phyloP scores from a whole-genome alignment of 2,113 vertebrate species.

The Esox niger region DNA sequence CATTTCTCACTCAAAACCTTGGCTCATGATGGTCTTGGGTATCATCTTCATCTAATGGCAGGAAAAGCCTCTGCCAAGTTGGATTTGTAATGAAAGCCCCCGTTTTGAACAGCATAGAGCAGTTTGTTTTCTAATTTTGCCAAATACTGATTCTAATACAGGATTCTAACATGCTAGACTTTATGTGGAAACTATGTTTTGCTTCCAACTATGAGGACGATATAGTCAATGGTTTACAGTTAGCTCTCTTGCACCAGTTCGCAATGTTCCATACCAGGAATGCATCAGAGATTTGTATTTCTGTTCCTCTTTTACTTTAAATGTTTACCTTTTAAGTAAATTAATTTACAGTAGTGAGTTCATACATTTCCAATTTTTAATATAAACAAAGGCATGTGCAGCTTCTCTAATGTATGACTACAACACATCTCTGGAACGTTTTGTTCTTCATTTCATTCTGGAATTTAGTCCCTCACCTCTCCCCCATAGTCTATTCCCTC shows the following conservation, averaged over 20 bases:
- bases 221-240: neutral
- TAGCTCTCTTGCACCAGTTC: neutral
- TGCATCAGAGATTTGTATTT: neutral
- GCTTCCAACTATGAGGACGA: neutral
- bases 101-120: neutral
- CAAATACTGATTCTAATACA: neutral
- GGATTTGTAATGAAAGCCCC: conserved; percentile 18
- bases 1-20: conserved; percentile 17
- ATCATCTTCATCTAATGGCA: conserved; percentile 17
- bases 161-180: neutral
- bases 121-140: neutral
- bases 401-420: conserved; percentile 15
- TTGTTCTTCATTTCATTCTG: conserved; percentile 26
- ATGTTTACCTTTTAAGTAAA: too few relatives aligned
- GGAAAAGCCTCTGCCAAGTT: conserved; percentile 24
- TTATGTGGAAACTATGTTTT: neutral
- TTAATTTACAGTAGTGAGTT: too few relatives aligned
- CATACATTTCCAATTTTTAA: neutral
- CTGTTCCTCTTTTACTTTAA: neutral
- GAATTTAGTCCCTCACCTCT: neutral
- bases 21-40: conserved; percentile 7
- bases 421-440: conserved; percentile 34
- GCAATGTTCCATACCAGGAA: neutral
- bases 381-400: conserved; percentile 24
- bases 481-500: neutral